Conservation (phyloP, 2,113 vertebrate genomes). For the Crotalus viridis region DNA sequence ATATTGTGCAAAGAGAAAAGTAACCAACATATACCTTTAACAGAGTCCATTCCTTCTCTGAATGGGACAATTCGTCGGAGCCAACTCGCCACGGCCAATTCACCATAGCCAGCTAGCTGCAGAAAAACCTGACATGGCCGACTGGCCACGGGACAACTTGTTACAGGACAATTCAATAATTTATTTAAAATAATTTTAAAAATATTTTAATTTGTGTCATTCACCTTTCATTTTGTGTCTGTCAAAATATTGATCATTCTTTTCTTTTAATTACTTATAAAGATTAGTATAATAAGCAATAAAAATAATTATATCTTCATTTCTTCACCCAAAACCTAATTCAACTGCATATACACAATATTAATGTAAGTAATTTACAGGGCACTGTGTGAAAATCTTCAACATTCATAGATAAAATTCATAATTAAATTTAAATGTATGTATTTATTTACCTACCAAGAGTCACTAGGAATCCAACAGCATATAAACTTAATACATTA, state of each 20-base stretch:
- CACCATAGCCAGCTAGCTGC: background rate
- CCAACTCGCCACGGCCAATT: background rate
- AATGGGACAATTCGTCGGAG: background rate
- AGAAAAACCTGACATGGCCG: background rate
- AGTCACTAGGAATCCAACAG: too few species aligned
- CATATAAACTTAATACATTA: too few species aligned
- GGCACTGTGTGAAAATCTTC: background rate
- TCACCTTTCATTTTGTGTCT: background rate
- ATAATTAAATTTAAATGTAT: too few species aligned
- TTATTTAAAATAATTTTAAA: background rate
- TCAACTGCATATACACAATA: background rate
- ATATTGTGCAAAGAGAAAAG: background rate
- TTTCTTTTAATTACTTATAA: too few species aligned
- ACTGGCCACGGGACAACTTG: background rate
- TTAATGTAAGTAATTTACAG: background rate
- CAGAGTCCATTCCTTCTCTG: background rate
- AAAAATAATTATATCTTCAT: background rate
- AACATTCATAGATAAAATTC: background rate
- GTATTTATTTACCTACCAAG: too few species aligned
- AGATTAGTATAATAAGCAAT: background rate
- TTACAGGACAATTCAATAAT: background rate
- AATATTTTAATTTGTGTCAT: background rate
- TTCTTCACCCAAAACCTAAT: background rate
- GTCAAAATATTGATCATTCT: too few species aligned
- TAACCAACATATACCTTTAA: background rate